Base-by-base conservation (phyloP, 2,113 vertebrate species). In the Lophius piscatorius region DNA sequence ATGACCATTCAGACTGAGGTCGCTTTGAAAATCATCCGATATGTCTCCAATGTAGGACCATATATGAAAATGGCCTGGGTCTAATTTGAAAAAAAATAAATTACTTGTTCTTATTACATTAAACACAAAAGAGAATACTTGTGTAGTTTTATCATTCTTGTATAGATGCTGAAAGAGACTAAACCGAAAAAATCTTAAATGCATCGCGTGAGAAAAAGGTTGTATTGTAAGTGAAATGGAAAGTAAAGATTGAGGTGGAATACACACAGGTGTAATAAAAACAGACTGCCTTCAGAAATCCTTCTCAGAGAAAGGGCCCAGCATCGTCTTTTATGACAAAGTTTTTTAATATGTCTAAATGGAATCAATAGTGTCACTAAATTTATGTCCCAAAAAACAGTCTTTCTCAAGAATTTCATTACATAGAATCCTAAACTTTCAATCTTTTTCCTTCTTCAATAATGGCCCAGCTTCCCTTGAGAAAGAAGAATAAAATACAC, bases 321-420 rank as follows among this genome's bases (percentile, higher is more conserved):
- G 13, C 28, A 55, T 40, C 33, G 4, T 13, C 10, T 52, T 48
- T 36, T 62, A 51, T 82, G 78, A 84, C 56, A 74, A 81, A 84
- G 73, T 57, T 58, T 80, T 87, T 82, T 80, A 75, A 88, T 85
- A 77, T 74, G 33, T 63, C 48, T 61, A 72, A 66, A 81, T 58
- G 56, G 26, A 83, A 80, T 54, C 23, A 72, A 63, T 42, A 35
- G 65, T 50, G 73, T 69, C 49, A 60, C 57, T 54, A 46, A 65
- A 47, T 48, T 47, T 45, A 54, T 56, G 17, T 31, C 36, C 10
- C 20, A n/a, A 51, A 62, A 75, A 71, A 58, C 13, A 54, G 47
- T 65, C 62, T 47, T 75, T 60, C 57, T 39, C 26, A 56, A 51
- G 22, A 74, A 70, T 74, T 77, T 74, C 48, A 79, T 84, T 66